A percentile compares a stretch with the other conserved stretches of the same genome.
These are phyloP conservation scores for Archegozetes longisetosus DNA, from an alignment of 1,140 invertebrate species.

Conservation along the genomic window DNA sequence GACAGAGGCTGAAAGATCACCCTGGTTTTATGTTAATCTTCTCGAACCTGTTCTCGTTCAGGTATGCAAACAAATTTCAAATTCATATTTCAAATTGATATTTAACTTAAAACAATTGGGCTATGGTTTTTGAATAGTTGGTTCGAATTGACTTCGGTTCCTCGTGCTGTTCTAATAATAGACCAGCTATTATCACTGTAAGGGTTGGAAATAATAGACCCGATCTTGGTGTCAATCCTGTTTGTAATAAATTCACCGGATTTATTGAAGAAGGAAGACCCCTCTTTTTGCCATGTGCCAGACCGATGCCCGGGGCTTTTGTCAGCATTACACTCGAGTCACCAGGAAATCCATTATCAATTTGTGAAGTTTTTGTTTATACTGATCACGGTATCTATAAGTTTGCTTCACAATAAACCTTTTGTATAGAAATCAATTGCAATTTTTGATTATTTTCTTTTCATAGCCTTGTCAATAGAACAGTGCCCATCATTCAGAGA, in stretches of 20 bases:
- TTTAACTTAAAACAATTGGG: background rate
- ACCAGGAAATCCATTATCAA: slow-evolving; percentile 51
- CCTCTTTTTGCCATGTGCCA: slow-evolving; percentile 77
- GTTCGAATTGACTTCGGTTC: slow-evolving; percentile 81
- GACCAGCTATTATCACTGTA: slow-evolving; percentile 69
- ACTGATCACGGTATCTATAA: slow-evolving; percentile 54
- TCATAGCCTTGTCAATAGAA: slow-evolving; percentile 66
- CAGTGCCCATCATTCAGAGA: slow-evolving; percentile 79
- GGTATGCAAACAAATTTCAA: background rate
- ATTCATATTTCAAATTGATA: background rate
- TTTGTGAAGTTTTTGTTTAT: slow-evolving; percentile 90
- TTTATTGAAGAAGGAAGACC: slow-evolving; percentile 65
- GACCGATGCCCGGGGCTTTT: slow-evolving; percentile 85
- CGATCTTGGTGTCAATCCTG: slow-evolving; percentile 75
- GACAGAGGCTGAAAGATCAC: slow-evolving; percentile 56
- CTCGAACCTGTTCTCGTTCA: slow-evolving; percentile 84
- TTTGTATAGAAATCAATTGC: background rate
- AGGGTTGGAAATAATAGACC: slow-evolving; percentile 86
- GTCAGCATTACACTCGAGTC: slow-evolving; percentile 77
- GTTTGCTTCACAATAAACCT: background rate
- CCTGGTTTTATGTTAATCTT: slow-evolving; percentile 92
- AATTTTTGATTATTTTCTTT: background rate
- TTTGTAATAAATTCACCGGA: slow-evolving; percentile 63
- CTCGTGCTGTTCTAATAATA: slow-evolving; percentile 58
- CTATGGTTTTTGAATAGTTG: slow-evolving; percentile 39